Percentiles rank a stretch among this genome's conserved stretches.
Conservation (phyloP, 1,140 invertebrate species). For the Cherax destructor region DNA sequence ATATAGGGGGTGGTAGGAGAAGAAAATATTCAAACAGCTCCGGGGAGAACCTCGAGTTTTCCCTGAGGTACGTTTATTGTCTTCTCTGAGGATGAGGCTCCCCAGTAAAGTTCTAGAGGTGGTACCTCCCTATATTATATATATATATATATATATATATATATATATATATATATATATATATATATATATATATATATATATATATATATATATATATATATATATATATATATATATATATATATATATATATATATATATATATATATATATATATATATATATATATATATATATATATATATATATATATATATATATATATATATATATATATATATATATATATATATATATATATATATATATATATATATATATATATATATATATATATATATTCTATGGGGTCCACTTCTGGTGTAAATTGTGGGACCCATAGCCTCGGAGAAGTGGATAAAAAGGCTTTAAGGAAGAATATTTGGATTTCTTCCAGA, state of each 20-base stretch:
- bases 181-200: conserved; percentile 33
- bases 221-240: conserved; percentile 20
- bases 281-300: conserved; percentile 36
- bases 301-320: conserved; percentile 31
- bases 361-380: not conserved
- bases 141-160: conserved; percentile 36
- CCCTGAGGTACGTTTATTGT: too few relatives aligned
- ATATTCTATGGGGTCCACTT: too few relatives aligned
- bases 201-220: conserved; percentile 36
- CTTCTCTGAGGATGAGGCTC: too few relatives aligned
- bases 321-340: conserved; percentile 33
- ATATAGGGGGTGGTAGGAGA: too few relatives aligned
- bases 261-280: conserved; percentile 36
- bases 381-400: not conserved
- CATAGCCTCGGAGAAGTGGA: too few relatives aligned
- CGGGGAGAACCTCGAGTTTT: too few relatives aligned
- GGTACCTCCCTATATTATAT: too few relatives aligned
- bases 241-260: conserved; percentile 28
- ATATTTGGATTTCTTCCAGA: too few relatives aligned
- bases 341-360: conserved; percentile 33
- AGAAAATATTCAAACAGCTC: too few relatives aligned
- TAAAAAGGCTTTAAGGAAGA: too few relatives aligned
- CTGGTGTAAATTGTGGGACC: too few relatives aligned
- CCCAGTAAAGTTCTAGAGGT: too few relatives aligned
- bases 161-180: conserved; percentile 33